Evolutionary conservation across 2,888 invertebrate genomes (phyloP).

Genomic region (Platyscelio sp.): DNA sequence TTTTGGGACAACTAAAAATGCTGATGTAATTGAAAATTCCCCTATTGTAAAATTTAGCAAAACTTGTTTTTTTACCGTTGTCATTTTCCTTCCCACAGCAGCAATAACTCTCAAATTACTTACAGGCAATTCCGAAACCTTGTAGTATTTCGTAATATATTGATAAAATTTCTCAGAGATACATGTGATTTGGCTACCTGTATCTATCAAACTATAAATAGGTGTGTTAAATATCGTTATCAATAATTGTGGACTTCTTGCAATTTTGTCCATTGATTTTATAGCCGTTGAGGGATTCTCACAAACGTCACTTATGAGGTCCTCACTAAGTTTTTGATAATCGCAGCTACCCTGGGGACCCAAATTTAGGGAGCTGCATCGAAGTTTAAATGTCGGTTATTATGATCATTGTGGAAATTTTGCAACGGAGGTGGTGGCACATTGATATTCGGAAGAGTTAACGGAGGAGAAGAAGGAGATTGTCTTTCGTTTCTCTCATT

Average conservation of each 20-base stretch:
- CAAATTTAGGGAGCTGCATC: neutral
- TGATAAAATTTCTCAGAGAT: constrained; percentile 20
- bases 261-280: neutral
- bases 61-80: neutral
- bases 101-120: neutral
- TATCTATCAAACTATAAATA: neutral
- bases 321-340: neutral
- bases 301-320: constrained; percentile 6
- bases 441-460: neutral
- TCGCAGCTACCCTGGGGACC: constrained; percentile 2
- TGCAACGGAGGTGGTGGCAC: neutral
- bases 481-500: neutral
- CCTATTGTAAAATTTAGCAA: neutral
- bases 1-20: constrained; percentile 6
- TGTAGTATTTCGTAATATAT: constrained; percentile 16
- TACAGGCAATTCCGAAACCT: neutral
- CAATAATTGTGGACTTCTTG: neutral
- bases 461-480: neutral
- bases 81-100: constrained; percentile 12
- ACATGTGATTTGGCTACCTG: neutral
- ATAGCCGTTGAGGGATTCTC: neutral
- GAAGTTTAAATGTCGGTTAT: constrained; percentile 3
- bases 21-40: neutral
- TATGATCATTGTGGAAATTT: neutral
- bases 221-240: neutral